Percentiles rank a stretch among this genome's conserved stretches.
Conservation (phyloP, 2,113 vertebrate genomes). For the Clarias gariepinus region DNA sequence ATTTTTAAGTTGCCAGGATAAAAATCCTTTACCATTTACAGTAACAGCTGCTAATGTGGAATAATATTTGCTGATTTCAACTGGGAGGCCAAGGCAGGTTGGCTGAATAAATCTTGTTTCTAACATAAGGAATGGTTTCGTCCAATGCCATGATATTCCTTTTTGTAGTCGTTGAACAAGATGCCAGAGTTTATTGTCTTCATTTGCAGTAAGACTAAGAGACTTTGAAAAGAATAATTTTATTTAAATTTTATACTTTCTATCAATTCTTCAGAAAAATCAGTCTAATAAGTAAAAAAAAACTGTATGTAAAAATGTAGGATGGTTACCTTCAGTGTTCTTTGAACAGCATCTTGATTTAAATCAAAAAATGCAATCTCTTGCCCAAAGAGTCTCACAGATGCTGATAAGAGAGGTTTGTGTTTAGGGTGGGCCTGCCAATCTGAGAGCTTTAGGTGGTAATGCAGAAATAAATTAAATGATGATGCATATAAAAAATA, state of each 20-base stretch:
- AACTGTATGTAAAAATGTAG: neutral
- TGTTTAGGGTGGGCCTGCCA: slow-evolving; percentile 62
- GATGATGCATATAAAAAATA: neutral
- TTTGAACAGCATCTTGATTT: slow-evolving; percentile 60
- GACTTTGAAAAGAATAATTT: slow-evolving; percentile 50
- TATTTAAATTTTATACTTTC: neutral
- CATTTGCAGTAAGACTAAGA: slow-evolving; percentile 57
- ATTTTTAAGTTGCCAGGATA: neutral
- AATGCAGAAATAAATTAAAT: neutral
- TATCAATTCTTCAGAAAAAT: neutral
- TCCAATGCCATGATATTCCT: slow-evolving; percentile 66
- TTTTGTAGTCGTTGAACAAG: slow-evolving; percentile 62
- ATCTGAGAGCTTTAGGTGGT: slow-evolving; percentile 63
- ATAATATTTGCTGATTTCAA: slow-evolving; percentile 76
- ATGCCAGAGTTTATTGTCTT: slow-evolving; percentile 60
- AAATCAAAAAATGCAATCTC: slow-evolving; percentile 69
- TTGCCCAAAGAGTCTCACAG: slow-evolving; percentile 65
- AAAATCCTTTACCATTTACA: slow-evolving; percentile 65
- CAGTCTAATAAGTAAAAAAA: neutral
- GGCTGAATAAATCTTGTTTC: slow-evolving; percentile 72
- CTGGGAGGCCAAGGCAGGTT: slow-evolving; percentile 69
- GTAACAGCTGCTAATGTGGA: slow-evolving; percentile 57
- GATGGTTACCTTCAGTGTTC: slow-evolving; percentile 61
- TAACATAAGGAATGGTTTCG: slow-evolving; percentile 62
- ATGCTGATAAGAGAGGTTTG: slow-evolving; percentile 61